Evolutionary conservation across 2,113 vertebrate species (phyloP).

Genomic region (Vireo altiloquus): DNA sequence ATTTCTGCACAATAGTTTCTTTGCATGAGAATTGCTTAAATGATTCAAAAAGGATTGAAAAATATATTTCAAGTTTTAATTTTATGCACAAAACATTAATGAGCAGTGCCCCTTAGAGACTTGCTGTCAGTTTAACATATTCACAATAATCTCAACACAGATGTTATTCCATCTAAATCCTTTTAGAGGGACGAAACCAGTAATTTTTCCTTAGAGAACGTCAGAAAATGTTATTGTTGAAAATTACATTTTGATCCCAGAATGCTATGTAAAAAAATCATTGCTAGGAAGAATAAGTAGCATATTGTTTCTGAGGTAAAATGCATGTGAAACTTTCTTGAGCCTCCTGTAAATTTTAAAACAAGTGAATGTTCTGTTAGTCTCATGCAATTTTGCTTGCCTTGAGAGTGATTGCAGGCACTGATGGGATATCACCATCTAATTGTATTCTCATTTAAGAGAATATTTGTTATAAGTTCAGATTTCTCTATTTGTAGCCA

Average conservation of each 20-base stretch:
- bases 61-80: conserved; percentile 82
- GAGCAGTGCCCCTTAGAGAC: conserved; percentile 73
- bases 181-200: conserved; percentile 69
- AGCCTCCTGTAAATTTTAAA: background rate
- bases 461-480: background rate
- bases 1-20: conserved; percentile 78
- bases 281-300: conserved; percentile 13
- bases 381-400: background rate
- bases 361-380: background rate
- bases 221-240: conserved; percentile 72
- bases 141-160: conserved; percentile 76
- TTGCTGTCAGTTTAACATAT: conserved; percentile 76
- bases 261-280: conserved; percentile 28
- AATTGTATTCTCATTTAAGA: background rate
- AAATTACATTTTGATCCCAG: conserved; percentile 69
- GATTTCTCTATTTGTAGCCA: background rate
- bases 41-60: conserved; percentile 78
- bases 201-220: conserved; percentile 62
- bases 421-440: background rate
- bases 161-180: conserved; percentile 74
- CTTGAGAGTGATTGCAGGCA: background rate
- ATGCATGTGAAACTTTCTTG: background rate
- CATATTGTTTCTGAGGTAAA: conserved; percentile 10
- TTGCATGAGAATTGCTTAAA: conserved; percentile 78
- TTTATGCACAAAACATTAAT: conserved; percentile 81